Evolutionary conservation across 2,888 invertebrate genomes (phyloP).

Genomic region (Drosophila sordidula): DNA sequence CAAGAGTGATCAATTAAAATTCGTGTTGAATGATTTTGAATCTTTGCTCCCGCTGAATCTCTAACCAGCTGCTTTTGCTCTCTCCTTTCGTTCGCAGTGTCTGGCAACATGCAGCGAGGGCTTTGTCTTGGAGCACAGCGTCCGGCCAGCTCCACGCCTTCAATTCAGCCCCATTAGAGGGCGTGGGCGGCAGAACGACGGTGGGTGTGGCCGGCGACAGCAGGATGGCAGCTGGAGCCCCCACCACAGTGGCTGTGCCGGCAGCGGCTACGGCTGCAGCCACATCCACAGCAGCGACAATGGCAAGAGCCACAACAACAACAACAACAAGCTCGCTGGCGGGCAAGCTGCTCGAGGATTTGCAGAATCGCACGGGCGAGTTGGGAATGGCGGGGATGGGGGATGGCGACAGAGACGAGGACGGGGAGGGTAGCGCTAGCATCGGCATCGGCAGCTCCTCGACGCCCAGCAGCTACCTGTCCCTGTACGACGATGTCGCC

Average conservation of each 20-base stretch:
- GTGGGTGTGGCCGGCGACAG: conserved; percentile 17
- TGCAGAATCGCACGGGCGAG: conserved; percentile 37
- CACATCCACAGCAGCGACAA: conserved; percentile 32
- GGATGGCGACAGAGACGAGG: conserved; percentile 1
- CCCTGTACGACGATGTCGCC: conserved; percentile 61
- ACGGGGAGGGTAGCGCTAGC: conserved; percentile 8
- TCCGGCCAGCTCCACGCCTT: conserved; percentile 43
- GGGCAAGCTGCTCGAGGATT: conserved; percentile 50
- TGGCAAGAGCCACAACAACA: conserved; percentile 34
- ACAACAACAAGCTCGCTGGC: conserved; percentile 36
- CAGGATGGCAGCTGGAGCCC: conserved; percentile 43
- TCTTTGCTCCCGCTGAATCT: no score
- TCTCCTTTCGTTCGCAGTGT: conserved; percentile 32
- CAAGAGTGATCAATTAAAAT: no score
- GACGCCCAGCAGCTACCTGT: conserved; percentile 46
- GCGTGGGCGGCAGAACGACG: conserved; percentile 15
- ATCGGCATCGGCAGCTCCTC: conserved; percentile 35
- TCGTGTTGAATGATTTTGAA: no score
- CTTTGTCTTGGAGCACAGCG: conserved; percentile 40
- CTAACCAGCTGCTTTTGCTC: neutral
- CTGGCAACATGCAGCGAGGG: conserved; percentile 50
- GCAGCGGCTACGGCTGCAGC: conserved; percentile 22
- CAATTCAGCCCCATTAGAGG: conserved; percentile 49
- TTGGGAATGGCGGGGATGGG: neutral
- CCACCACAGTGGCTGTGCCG: conserved; percentile 26